phyloP scores from a whole-genome alignment of 2,797 vertebrate species.

The Macrochelys suwanniensis region DNA sequence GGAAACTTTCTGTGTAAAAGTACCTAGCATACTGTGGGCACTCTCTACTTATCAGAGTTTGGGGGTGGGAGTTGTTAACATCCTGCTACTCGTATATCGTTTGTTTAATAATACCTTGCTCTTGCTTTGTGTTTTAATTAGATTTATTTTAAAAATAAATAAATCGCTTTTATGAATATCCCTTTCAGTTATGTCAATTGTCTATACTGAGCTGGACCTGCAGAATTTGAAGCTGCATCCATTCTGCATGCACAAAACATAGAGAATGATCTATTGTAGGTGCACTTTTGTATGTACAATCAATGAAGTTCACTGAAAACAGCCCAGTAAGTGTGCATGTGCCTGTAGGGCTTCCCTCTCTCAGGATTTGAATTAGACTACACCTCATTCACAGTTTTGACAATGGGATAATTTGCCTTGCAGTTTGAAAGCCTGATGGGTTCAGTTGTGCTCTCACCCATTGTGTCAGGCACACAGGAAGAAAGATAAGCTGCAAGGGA shows the following conservation, averaged over 20 bases:
- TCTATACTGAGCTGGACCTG: slow-evolving; percentile 56
- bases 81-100: not conserved
- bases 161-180: slow-evolving; percentile 70
- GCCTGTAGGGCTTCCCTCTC: not conserved
- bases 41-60: slow-evolving; percentile 22
- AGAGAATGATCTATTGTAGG: slow-evolving; percentile 1
- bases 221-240: slow-evolving; percentile 48
- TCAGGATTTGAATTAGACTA: not conserved
- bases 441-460: not conserved
- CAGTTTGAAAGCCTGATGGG: not conserved
- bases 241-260: slow-evolving; percentile 29
- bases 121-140: not conserved
- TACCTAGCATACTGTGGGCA: not conserved
- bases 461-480: not conserved
- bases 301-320: not conserved
- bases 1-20: not conserved
- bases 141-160: slow-evolving; percentile 45
- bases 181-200: slow-evolving; percentile 71
- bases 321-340: rapidly evolving
- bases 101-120: not conserved
- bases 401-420: not conserved
- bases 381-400: not conserved
- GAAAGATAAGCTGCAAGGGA: not conserved
- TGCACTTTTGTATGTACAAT: not conserved
- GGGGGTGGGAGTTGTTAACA: not conserved